Percentiles rank a stretch among this genome's conserved stretches.
These are phyloP conservation scores for Zeugodacus cucurbitae DNA, from an alignment of 1,140 invertebrate species.

Conservation along the genomic window DNA sequence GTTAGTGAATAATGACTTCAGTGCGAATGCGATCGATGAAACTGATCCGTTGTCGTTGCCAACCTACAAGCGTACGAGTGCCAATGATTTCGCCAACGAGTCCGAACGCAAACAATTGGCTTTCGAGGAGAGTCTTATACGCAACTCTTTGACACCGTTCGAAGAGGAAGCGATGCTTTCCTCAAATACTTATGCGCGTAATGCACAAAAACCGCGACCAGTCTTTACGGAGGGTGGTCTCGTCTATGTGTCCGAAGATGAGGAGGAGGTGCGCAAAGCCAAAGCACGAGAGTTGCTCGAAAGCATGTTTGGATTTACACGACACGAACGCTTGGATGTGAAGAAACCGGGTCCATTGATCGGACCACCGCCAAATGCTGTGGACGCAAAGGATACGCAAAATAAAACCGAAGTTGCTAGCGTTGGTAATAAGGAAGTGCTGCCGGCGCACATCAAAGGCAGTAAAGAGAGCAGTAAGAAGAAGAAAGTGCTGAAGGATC, in stretches of 20 bases:
- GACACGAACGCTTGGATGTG: conserved; percentile 89
- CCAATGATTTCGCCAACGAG: conserved; percentile 40
- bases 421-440: conserved; percentile 53
- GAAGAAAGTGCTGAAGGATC: conserved; percentile 58
- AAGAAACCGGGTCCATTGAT: conserved; percentile 91
- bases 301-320: conserved; percentile 77
- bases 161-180: conserved; percentile 63
- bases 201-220: conserved; percentile 50
- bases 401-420: conserved; percentile 46
- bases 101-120: conserved; percentile 42
- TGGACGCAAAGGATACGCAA: conserved; percentile 44
- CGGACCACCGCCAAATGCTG: conserved; percentile 68
- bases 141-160: conserved; percentile 58
- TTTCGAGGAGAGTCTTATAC: conserved; percentile 54
- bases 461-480: conserved; percentile 59
- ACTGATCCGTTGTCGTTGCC: conserved; percentile 32
- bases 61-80: conserved; percentile 51
- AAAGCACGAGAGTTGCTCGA: conserved; percentile 51
- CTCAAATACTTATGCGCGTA: conserved; percentile 49
- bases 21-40: background rate
- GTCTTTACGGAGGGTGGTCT: conserved; percentile 76
- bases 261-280: conserved; percentile 66
- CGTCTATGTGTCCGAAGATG: conserved; percentile 67
- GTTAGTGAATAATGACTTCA: background rate
- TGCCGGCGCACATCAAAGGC: conserved; percentile 61